Evolutionary conservation across 1,140 invertebrate genomes (phyloP), one percentile per base, ranked within the genome.

Genomic region (Calephelis nemesis): DNA sequence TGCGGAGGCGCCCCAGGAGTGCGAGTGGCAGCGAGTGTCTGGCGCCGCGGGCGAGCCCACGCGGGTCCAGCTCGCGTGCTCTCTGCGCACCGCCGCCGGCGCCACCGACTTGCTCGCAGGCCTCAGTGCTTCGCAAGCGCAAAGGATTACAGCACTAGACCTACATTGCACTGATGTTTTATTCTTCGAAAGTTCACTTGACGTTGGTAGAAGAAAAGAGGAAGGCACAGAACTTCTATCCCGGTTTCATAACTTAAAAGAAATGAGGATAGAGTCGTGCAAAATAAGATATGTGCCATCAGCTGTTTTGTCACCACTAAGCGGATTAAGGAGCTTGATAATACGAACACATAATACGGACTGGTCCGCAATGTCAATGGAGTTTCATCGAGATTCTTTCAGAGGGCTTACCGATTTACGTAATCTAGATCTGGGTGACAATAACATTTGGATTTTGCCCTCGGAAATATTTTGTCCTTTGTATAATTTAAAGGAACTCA

Each of bases 381-480:
- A 96, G 72, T 93, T 97, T 45, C 94, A 95, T 77, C 89, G 94
- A 5, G 95, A 96, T 74, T 95, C 95, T 52, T 94, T 97, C 52
- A 89, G 94, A 40, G 95, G 95, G 1, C 87, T 97, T 12, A 92
- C 93, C 3, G 93, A 95, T 76, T 88, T 97, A 15, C 93, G 95
- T 70, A 92, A 91, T 68, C 93, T 97, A 65, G 95, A 97, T 88
- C 90, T 98, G 5, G 94, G 94, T 30, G 95, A 96, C 75, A 97
- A 97, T 83, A 96, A 97, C 81, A 95, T 97, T 65, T 96, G 95
- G 95, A 95, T 93, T 11, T 86, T 97, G 50, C 96, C 96, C 0
- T 86, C 93, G 10, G 94, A 95, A 68, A 91, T 97, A 62, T 95
- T 98, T 77, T 97, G 96, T 83, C 94, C 95, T 2, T 88, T 97